Conservation (phyloP, 53 echinoderm and acorn worm species). For the Stichopus horrens region DNA sequence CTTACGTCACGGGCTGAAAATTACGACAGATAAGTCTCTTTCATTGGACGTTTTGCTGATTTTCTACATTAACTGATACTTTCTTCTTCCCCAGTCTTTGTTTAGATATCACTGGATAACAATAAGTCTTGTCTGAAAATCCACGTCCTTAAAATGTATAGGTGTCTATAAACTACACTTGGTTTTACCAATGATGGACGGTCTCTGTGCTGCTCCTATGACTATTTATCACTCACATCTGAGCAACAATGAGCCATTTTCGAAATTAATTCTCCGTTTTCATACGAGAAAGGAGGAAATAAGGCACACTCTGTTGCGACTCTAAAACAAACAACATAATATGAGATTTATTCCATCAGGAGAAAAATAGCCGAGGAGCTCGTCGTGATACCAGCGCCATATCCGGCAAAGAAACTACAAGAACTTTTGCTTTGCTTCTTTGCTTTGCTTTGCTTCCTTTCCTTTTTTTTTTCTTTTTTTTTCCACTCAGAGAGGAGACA, state of each 20-base stretch:
- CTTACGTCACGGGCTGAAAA: neutral
- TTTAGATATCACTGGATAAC: constrained; percentile 23
- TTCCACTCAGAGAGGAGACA: neutral
- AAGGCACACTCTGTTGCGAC: constrained; percentile 35
- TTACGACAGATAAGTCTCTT: neutral
- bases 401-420: constrained; percentile 9
- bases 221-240: constrained; percentile 44
- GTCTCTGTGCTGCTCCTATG: constrained; percentile 5
- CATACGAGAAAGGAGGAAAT: constrained; percentile 10
- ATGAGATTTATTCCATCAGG: constrained; percentile 34
- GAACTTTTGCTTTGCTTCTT: neutral
- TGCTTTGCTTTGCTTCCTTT: neutral
- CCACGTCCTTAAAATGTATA: constrained; percentile 29
- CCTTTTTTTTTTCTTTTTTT: neutral
- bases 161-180: constrained; percentile 19
- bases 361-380: neutral
- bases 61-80: constrained; percentile 9
- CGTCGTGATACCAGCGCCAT: neutral
- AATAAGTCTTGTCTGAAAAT: constrained; percentile 27
- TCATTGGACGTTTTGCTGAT: constrained; percentile 8
- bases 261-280: constrained; percentile 48
- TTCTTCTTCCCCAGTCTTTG: constrained; percentile 11
- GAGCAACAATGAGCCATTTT: constrained; percentile 47
- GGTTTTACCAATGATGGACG: constrained; percentile 23
- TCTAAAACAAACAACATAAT: constrained; percentile 41